phyloP scores from a whole-genome alignment of 37 sponge, comb jelly and placozoan species.

The Lycopodina hypogea region DNA sequence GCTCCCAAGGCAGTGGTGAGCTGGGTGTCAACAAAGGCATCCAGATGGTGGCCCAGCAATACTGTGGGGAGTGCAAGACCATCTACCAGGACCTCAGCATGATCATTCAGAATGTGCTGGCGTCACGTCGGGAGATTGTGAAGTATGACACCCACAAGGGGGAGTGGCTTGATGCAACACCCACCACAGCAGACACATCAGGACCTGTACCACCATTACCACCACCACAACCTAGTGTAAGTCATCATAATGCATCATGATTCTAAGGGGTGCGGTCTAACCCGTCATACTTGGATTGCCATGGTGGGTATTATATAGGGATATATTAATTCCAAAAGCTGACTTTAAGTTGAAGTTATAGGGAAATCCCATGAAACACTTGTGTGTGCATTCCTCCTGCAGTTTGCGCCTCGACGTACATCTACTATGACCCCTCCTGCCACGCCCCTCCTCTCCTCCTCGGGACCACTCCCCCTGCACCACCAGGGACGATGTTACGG shows the following conservation, averaged over 20 bases:
- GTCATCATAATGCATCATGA: too few species aligned
- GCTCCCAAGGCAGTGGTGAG: background rate
- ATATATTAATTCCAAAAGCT: too few species aligned
- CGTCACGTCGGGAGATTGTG: slow-evolving; percentile 77
- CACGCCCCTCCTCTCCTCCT: background rate
- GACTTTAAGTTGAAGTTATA: too few species aligned
- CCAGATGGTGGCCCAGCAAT: slow-evolving; percentile 71
- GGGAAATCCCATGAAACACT: too few species aligned
- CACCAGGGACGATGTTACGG: slow-evolving; percentile 71
- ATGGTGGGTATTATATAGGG: too few species aligned
- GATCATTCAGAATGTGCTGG: slow-evolving; percentile 75
- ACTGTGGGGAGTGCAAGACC: slow-evolving; percentile 77
- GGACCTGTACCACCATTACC: too few species aligned
- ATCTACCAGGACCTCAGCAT: slow-evolving; percentile 81
- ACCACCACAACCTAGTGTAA: slow-evolving; percentile 6
- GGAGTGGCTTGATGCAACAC: slow-evolving; percentile 4
- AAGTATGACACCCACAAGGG: slow-evolving; percentile 74
- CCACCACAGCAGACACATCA: background rate
- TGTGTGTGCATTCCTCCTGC: too few species aligned
- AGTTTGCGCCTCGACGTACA: too few species aligned
- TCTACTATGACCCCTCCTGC: background rate
- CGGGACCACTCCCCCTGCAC: slow-evolving; percentile 1
- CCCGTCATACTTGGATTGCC: too few species aligned
- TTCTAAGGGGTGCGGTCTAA: too few species aligned
- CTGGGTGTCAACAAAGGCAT: slow-evolving; percentile 72